Evolutionary conservation across 2,113 vertebrate genomes (phyloP).

Genomic region (Brachypodius melanocephalos): DNA sequence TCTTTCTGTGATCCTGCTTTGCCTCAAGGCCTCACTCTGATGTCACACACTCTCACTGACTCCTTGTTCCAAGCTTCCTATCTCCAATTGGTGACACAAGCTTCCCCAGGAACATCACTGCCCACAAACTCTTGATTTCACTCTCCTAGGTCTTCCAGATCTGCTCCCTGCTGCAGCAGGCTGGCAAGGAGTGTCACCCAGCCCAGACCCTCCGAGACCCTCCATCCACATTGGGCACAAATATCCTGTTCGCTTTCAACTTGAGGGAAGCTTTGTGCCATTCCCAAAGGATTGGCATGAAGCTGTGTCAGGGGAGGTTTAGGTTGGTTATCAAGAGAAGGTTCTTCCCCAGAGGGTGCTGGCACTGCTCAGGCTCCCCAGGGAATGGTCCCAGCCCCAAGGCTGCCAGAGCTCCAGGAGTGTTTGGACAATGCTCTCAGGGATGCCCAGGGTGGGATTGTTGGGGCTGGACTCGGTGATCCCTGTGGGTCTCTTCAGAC

Average conservation of each 20-base stretch:
- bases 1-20: background rate
- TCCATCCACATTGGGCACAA: rapidly evolving
- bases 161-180: background rate
- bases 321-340: rapidly evolving
- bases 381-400: rapidly evolving
- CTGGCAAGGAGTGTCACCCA: background rate
- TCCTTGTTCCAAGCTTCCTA: background rate
- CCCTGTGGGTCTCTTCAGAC: background rate
- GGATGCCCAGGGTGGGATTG: background rate
- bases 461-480: rapidly evolving
- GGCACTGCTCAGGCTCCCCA: background rate
- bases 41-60: background rate
- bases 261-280: background rate
- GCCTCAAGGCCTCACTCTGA: background rate
- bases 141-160: background rate
- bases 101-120: background rate
- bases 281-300: background rate
- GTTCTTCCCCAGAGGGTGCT: background rate
- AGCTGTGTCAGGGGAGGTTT: rapidly evolving
- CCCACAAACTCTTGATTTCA: background rate
- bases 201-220: background rate
- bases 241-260: rapidly evolving
- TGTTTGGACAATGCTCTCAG: rapidly evolving
- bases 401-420: background rate
- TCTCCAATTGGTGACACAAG: rapidly evolving